Evolutionary conservation across 2,797 vertebrate genomes (phyloP).

Genomic region (Semotilus atromaculatus): DNA sequence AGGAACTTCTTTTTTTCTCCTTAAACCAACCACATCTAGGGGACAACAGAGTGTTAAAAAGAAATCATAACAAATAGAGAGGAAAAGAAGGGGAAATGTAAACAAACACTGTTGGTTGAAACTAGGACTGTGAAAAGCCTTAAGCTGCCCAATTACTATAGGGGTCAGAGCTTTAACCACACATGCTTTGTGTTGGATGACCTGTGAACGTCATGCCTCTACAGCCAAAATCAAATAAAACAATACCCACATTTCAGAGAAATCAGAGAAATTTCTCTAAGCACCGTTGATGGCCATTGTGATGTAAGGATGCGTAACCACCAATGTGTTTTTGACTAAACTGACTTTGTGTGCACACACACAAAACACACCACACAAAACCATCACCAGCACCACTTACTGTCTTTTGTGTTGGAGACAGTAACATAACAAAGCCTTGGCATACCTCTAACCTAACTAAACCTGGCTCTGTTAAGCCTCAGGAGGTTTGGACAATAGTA

Average conservation of each 20-base stretch:
- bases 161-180: slow-evolving; percentile 70
- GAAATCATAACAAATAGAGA: slow-evolving; percentile 70
- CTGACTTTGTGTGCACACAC: slow-evolving; percentile 46
- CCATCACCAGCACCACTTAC: slow-evolving; percentile 13
- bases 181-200: slow-evolving; percentile 72
- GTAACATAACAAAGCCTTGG: slow-evolving; percentile 40
- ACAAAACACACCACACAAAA: slow-evolving; percentile 24
- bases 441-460: slow-evolving; percentile 46
- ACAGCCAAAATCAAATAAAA: slow-evolving; percentile 79
- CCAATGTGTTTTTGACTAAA: slow-evolving; percentile 52
- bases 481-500: slow-evolving; percentile 24
- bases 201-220: slow-evolving; percentile 72
- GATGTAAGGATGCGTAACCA: slow-evolving; percentile 69
- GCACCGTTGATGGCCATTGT: slow-evolving; percentile 75
- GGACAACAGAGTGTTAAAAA: slow-evolving; percentile 51
- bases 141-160: slow-evolving; percentile 76
- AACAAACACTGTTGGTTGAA: slow-evolving; percentile 72
- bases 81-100: slow-evolving; percentile 59
- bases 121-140: slow-evolving; percentile 68
- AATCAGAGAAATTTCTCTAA: slow-evolving; percentile 74
- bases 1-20: slow-evolving; percentile 37
- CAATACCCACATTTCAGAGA: slow-evolving; percentile 72
- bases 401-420: slow-evolving; percentile 44
- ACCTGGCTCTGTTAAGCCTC: slow-evolving; percentile 50
- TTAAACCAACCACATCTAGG: slow-evolving; percentile 39